A percentile compares a stretch with the other conserved stretches of the same genome.
These are phyloP conservation scores for Copidosoma aretas DNA, from an alignment of 2,888 invertebrate genomes.

Conservation along the genomic window DNA sequence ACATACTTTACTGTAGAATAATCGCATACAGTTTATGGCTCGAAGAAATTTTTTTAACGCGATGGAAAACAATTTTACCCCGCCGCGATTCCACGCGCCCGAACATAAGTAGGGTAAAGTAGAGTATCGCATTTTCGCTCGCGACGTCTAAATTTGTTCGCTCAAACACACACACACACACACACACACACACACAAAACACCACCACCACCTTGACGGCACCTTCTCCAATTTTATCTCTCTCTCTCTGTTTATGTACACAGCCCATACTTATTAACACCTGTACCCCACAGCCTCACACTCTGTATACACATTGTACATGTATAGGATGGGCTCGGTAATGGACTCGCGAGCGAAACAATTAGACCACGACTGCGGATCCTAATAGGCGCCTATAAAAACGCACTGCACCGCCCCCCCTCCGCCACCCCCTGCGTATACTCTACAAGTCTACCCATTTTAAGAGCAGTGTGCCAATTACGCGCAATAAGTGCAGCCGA, in stretches of 20 bases:
- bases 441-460: no score
- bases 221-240: background rate
- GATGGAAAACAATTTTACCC: no score
- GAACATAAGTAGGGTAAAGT: background rate
- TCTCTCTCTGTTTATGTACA: no score
- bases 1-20: no score
- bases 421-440: background rate
- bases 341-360: constrained; percentile 46
- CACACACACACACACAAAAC: no score
- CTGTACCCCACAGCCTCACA: background rate
- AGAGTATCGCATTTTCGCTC: constrained; percentile 14
- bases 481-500: background rate
- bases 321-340: background rate
- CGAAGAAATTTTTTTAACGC: no score
- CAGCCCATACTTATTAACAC: background rate
- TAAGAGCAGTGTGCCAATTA: background rate
- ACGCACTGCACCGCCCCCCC: no score
- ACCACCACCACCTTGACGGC: no score
- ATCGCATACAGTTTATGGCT: no score
- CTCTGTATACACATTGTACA: constrained; percentile 5
- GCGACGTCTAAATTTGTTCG: constrained; percentile 10
- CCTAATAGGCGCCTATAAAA: constrained; percentile 53
- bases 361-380: constrained; percentile 59
- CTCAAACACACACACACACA: background rate
- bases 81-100: background rate